Evolutionary conservation across 2,888 invertebrate species (phyloP), one percentile per base, ranked within the genome.

Genomic region (Pseudococcus longispinus): DNA sequence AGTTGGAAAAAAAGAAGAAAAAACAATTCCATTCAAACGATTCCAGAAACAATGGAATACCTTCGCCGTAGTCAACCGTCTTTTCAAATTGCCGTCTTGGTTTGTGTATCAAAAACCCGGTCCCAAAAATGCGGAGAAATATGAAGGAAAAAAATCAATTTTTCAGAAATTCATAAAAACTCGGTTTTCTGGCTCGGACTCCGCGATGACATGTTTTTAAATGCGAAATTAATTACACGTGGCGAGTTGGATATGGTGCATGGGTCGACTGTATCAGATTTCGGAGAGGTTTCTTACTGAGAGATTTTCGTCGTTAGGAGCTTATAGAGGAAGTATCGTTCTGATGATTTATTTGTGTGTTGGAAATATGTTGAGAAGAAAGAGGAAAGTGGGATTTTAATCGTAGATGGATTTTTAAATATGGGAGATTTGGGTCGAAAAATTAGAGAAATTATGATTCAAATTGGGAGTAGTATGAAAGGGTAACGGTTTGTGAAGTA

Each of bases 21-120:
- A 51, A 84, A 84, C 84, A 84, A 84, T 84, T 84, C 84, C 60
- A 84, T 84, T 84, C 84, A 37, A 55, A 84, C 84, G 55, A 84
- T 84, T 84, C 55, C 60, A 84, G 84, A 84, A 84, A 84, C 84
- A 84, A 84, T 84, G 60, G 55, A 84, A 84, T 84, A 55, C 84
- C 84, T 55, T 60, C 84, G 9, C 84, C 60, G 84, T 84, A 60
- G 84, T 84, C 84, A 84, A 60, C 32, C 46, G 55, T 84, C 84
- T 84, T 55, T 84, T 55, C 55, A 60, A 51, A 84, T 84, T 37
- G 60, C 84, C 55, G 37, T 55, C 60, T 32, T 84, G 55, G 32
- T 84, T 55, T 84, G 15, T 46, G 29, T 77, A n/a, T 44, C 26
- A 55, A 29, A 51, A 32, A 84, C 32, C 60, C 37, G 84, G 37